These are phyloP conservation scores for Gopherus flavomarginatus DNA, from an alignment of 2,113 vertebrate genomes.

Conservation along the genomic window DNA sequence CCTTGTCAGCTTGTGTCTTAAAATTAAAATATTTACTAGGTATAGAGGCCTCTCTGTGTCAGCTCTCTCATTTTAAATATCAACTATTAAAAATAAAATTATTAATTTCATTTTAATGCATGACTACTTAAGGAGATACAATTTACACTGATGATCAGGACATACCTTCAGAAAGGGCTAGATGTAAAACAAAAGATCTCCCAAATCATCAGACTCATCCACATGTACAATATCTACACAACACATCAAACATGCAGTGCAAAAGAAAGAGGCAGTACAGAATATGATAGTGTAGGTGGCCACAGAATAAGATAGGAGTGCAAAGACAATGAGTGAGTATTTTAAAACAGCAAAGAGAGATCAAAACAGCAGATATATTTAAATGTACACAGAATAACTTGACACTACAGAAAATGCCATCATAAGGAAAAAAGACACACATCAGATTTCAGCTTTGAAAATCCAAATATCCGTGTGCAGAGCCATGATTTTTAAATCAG, in stretches of 20 bases:
- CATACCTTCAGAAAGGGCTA: constrained; percentile 64
- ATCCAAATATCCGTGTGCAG: constrained; percentile 34
- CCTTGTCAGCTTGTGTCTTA: constrained; percentile 4
- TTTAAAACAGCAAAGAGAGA: constrained; percentile 42
- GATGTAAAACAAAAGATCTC: constrained; percentile 63
- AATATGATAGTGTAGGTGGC: constrained; percentile 42
- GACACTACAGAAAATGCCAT: not conserved
- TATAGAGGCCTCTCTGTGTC: not conserved
- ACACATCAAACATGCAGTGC: constrained; percentile 53
- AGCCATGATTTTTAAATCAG: constrained; percentile 50
- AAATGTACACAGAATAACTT: constrained; percentile 5
- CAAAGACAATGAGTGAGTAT: constrained; percentile 36
- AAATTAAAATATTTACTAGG: not conserved
- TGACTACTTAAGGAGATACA: not conserved
- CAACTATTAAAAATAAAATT: not conserved
- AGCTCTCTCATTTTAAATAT: not conserved
- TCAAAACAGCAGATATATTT: constrained; percentile 51
- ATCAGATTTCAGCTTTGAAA: constrained; percentile 48
- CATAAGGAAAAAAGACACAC: constrained; percentile 12
- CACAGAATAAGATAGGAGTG: constrained; percentile 21
- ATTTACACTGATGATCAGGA: not conserved
- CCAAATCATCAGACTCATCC: constrained; percentile 60
- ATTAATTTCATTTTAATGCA: not conserved
- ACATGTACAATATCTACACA: constrained; percentile 37
- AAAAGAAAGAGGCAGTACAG: constrained; percentile 53